These are phyloP conservation scores for Myoxocephalus aenaeus DNA, from an alignment of 2,797 vertebrate genomes.

Conservation along the genomic window DNA sequence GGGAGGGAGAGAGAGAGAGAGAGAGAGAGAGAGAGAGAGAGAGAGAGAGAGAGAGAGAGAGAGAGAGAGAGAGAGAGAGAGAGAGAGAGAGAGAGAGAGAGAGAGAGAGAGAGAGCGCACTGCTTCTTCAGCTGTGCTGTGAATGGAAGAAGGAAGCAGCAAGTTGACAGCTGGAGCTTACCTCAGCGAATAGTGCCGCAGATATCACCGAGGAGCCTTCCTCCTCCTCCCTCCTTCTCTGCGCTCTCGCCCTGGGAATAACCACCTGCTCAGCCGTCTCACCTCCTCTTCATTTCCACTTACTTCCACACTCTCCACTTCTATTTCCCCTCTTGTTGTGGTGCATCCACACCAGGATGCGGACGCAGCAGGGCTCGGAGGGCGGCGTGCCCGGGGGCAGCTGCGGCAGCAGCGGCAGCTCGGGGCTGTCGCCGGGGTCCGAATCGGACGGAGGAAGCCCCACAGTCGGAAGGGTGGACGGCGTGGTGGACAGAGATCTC, in stretches of 20 bases:
- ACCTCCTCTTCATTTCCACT: slow-evolving; percentile 28
- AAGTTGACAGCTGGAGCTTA: slow-evolving; percentile 68
- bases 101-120: slow-evolving; percentile 25
- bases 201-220: slow-evolving; percentile 42
- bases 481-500: slow-evolving; percentile 61
- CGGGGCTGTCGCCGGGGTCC: slow-evolving; percentile 90
- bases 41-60: not conserved
- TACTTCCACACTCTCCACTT: slow-evolving; percentile 33
- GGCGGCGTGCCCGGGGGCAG: slow-evolving; percentile 89
- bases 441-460: slow-evolving; percentile 92
- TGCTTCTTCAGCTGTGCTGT: slow-evolving; percentile 38
- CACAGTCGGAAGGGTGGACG: slow-evolving; percentile 43
- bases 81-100: slow-evolving; percentile 39
- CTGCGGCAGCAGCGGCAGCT: slow-evolving; percentile 89
- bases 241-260: slow-evolving; percentile 31
- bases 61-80: slow-evolving; percentile 26
- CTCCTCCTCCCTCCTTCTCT: slow-evolving; percentile 39
- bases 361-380: slow-evolving; percentile 91
- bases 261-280: slow-evolving; percentile 53
- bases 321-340: slow-evolving; percentile 11
- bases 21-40: not conserved
- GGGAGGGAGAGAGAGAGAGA: slow-evolving; percentile 83
- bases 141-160: slow-evolving; percentile 46
- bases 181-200: slow-evolving; percentile 59
- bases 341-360: slow-evolving; percentile 71